Base-by-base conservation (phyloP, 2,797 vertebrate species). In the Gephyroberyx darwinii region DNA sequence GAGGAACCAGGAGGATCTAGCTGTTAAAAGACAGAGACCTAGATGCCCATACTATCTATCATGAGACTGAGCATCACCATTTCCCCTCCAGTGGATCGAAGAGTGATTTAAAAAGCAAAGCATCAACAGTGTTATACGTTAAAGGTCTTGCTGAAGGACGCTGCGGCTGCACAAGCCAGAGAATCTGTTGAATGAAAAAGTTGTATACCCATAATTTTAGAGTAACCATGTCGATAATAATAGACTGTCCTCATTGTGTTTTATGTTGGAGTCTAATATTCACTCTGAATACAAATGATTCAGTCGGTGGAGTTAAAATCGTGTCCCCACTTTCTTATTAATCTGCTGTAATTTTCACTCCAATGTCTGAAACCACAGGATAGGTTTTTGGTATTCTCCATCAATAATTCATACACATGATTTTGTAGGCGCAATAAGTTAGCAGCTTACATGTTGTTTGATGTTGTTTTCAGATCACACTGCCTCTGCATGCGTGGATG, bases 401-500 rank as follows among this genome's bases (percentile, higher is more conserved):
- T 74, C 41, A 75, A 80, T 68, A 71, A 80, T 71, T 65, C 30
- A 72, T 14, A 20, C 51, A 10, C 1, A 16, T 35, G 7, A 50
- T 66, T 77, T n/a, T 64, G 31, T 51, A 10, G 67, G 33, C 66
- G 66, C 62, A 60, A 59, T 51, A 52, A 57, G 59, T 76, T 79
- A 61, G 69, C 75, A 77, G 65, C 67, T 55, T 56, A 58, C 61
- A 37, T 64, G 48, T 58, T 48, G 55, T 84, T 74, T 62, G 64
- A 60, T 84, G 66, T 65, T 57, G 53, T 61, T 71, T 81, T 74
- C 39, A 54, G 57, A 77, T 82, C 53, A 50, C 52, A 9, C 74
- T 82, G 84, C 83, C 78, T 88, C 81, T 87, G 71, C 77, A 78
- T 88, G 88, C 61, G 64, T 81, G 76, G 81, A 86, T 63, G 80